phyloP scores from a whole-genome alignment of 2,888 invertebrate species.

The Pyralis farinalis region DNA sequence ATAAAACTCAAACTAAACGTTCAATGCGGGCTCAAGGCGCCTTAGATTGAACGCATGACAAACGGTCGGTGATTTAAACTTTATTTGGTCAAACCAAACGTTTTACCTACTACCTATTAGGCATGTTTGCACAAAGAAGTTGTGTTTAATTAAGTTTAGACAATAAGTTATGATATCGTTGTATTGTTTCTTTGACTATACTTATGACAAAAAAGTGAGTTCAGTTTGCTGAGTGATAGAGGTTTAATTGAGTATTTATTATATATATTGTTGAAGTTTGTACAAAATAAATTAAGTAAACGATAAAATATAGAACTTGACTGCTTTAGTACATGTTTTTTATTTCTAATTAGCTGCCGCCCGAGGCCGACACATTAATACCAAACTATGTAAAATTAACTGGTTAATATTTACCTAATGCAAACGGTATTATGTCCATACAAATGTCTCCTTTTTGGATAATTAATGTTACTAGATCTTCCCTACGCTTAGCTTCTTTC shows the following conservation, averaged over 20 bases:
- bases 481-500: too few relatives aligned
- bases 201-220: slow-evolving; percentile 80
- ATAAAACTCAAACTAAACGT: background rate
- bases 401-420: too few relatives aligned
- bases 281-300: slow-evolving; percentile 83
- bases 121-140: slow-evolving; percentile 82
- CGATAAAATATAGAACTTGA: slow-evolving; percentile 82
- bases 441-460: too few relatives aligned
- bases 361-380: too few relatives aligned
- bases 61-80: slow-evolving; percentile 24
- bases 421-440: too few relatives aligned
- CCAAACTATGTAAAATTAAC: too few relatives aligned
- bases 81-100: slow-evolving; percentile 77
- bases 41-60: slow-evolving; percentile 8
- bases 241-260: slow-evolving; percentile 81
- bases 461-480: too few relatives aligned
- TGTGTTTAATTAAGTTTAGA: slow-evolving; percentile 82
- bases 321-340: slow-evolving; percentile 57
- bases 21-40: background rate
- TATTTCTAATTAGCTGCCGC: too few relatives aligned
- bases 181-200: slow-evolving; percentile 74
- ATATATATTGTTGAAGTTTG: slow-evolving; percentile 83
- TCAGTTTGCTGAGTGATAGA: slow-evolving; percentile 81
- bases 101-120: slow-evolving; percentile 76
- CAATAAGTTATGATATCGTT: slow-evolving; percentile 80